A percentile compares a stretch with the other conserved stretches of the same genome.
Conservation (phyloP, 2,888 invertebrate genomes). For the Lepidocyrtinus sp. region DNA sequence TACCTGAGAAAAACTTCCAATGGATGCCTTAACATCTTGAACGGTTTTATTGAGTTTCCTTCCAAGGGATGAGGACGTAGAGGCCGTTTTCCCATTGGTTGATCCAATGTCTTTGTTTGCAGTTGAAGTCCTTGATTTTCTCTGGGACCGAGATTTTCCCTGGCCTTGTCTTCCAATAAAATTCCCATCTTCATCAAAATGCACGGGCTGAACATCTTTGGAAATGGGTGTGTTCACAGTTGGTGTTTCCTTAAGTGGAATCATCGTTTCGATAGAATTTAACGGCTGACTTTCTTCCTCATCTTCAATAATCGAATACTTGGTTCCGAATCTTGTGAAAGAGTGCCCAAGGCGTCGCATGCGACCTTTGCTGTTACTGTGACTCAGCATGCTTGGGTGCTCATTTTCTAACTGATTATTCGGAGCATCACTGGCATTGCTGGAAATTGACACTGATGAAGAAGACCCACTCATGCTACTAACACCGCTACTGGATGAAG, state of each 20-base stretch:
- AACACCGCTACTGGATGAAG: slow-evolving; percentile 45
- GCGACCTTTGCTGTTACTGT: slow-evolving; percentile 35
- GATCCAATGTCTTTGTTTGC: slow-evolving; percentile 14
- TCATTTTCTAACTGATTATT: slow-evolving; percentile 17
- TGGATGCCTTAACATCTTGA: slow-evolving; percentile 66
- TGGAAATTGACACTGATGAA: background rate
- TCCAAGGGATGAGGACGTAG: slow-evolving; percentile 54
- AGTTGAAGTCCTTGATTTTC: slow-evolving; percentile 31
- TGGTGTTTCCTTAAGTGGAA: background rate
- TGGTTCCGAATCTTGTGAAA: slow-evolving; percentile 49
- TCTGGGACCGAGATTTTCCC: slow-evolving; percentile 28
- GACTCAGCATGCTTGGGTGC: background rate
- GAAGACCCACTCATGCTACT: slow-evolving; percentile 48
- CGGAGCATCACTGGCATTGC: background rate
- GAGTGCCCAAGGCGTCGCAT: slow-evolving; percentile 57
- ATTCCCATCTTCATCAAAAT: slow-evolving; percentile 47
- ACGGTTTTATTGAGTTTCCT: slow-evolving; percentile 66
- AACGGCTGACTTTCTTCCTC: slow-evolving; percentile 41
- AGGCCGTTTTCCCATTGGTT: background rate
- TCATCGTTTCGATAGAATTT: slow-evolving; percentile 4
- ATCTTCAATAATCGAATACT: slow-evolving; percentile 54
- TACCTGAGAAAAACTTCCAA: slow-evolving; percentile 69
- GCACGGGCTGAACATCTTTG: slow-evolving; percentile 24
- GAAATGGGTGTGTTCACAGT: too few relatives aligned
- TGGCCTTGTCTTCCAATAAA: slow-evolving; percentile 26